Conservation (phyloP, 2,113 vertebrate species). For the Vicugna pacos region DNA sequence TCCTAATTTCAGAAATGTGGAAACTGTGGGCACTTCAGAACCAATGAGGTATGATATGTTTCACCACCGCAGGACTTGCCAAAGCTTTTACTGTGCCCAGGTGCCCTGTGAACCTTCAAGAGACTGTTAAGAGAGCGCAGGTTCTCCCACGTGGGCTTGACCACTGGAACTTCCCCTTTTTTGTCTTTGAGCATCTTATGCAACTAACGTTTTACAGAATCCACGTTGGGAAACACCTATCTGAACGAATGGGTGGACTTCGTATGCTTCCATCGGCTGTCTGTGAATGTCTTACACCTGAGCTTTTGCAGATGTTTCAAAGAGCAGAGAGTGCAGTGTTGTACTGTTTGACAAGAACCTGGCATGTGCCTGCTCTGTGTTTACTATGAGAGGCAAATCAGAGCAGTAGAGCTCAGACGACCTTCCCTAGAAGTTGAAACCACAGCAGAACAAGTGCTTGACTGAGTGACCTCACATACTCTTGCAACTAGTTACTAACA, state of each 20-base stretch:
- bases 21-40: not conserved
- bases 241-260: not conserved
- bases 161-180: not conserved
- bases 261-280: not conserved
- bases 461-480: accelerated
- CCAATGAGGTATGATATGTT: not conserved
- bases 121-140: not conserved
- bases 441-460: not conserved
- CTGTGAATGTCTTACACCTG: not conserved
- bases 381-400: not conserved
- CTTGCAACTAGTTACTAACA: not conserved
- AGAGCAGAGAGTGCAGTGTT: not conserved
- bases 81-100: not conserved
- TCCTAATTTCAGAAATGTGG: not conserved
- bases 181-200: not conserved
- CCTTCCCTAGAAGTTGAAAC: not conserved
- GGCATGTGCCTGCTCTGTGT: accelerated
- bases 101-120: not conserved
- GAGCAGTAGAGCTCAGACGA: not conserved
- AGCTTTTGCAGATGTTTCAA: constrained; percentile 13
- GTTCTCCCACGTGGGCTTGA: no score
- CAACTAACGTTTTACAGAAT: not conserved
- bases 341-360: not conserved
- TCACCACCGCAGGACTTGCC: not conserved
- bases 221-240: not conserved